Percentiles rank a stretch among this genome's conserved stretches.
These are phyloP conservation scores for Alca torda DNA, from an alignment of 2,797 vertebrate species.

Conservation along the genomic window DNA sequence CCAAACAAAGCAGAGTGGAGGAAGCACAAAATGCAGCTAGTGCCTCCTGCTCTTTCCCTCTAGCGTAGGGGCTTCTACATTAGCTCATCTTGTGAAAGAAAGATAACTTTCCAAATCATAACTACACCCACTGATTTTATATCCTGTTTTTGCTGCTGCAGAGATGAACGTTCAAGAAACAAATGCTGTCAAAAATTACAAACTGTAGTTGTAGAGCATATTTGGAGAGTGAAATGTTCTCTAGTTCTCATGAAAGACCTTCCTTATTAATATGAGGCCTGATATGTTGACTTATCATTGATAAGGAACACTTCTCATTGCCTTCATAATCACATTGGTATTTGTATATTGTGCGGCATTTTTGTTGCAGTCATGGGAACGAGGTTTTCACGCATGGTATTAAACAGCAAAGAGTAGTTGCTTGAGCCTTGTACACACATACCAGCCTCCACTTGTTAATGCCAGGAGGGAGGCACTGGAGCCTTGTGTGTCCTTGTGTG, in stretches of 20 bases:
- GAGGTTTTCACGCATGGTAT: neutral
- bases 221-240: neutral
- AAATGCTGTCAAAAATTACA: neutral
- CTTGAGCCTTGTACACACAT: neutral
- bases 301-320: neutral
- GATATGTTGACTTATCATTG: neutral
- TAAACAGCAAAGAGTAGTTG: neutral
- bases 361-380: neutral
- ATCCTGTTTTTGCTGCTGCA: neutral
- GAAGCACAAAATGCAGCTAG: neutral
- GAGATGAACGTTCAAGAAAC: neutral
- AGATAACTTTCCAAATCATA: neutral
- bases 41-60: too few species aligned
- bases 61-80: accelerated
- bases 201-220: neutral
- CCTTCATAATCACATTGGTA: neutral
- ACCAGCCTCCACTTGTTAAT: neutral
- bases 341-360: neutral
- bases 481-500: neutral
- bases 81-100: neutral
- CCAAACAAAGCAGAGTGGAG: accelerated
- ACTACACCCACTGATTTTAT: too few species aligned
- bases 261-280: neutral
- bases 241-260: neutral
- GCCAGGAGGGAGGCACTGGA: neutral